Conservation (phyloP, 2,797 vertebrate species). For the Knipowitschia caucasica region DNA sequence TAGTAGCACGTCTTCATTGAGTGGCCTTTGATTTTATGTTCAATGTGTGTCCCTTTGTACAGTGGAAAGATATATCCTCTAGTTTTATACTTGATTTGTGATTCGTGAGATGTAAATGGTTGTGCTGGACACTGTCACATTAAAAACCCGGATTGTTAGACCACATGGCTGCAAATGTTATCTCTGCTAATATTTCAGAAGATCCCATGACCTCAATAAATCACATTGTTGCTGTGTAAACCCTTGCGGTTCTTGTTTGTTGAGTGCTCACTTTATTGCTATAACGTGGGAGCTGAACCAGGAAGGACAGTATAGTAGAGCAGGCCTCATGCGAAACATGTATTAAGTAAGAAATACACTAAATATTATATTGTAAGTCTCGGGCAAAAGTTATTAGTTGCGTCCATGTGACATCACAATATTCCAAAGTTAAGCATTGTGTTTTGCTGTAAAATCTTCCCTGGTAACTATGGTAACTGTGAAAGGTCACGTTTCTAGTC, state of each 20-base stretch:
- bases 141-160: conserved; percentile 24
- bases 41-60: conserved; percentile 4
- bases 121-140: conserved; percentile 15
- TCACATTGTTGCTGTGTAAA: conserved; percentile 56
- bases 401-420: no score
- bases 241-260: conserved; percentile 7
- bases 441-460: no score
- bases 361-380: no score
- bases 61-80: conserved; percentile 10
- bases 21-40: neutral
- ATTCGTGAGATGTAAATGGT: conserved; percentile 14
- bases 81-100: conserved; percentile 17
- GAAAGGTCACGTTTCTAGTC: no score
- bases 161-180: conserved; percentile 29
- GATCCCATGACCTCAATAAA: conserved; percentile 51
- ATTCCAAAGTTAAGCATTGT: no score
- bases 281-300: no score
- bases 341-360: no score
- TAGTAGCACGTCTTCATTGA: neutral
- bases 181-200: conserved; percentile 43
- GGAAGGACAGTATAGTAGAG: no score
- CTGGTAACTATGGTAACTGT: no score
- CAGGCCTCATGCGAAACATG: no score
- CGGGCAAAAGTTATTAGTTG: no score
- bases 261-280: neutral